These are phyloP conservation scores for Schizothorax lantsangensis DNA, from an alignment of 2,797 vertebrate genomes.

Conservation along the genomic window DNA sequence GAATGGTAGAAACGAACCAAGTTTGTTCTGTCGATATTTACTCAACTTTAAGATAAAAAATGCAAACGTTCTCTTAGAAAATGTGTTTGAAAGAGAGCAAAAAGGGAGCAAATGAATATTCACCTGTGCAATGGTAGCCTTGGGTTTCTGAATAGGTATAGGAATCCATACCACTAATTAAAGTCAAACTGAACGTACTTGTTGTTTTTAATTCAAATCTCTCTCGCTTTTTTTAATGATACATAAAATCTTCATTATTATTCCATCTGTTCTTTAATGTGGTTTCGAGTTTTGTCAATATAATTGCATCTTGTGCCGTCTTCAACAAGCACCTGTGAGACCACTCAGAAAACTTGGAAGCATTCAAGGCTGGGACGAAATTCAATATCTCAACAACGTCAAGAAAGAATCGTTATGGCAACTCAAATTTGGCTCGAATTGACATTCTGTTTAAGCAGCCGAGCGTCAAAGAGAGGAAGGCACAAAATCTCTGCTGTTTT, in stretches of 20 bases:
- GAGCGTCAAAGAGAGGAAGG: slow-evolving; percentile 49
- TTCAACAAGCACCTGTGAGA: slow-evolving; percentile 68
- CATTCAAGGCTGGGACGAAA: slow-evolving; percentile 69
- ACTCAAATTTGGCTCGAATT: slow-evolving; percentile 61
- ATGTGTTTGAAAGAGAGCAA: neutral
- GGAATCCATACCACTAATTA: slow-evolving; percentile 68
- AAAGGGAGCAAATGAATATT: neutral
- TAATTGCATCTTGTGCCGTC: slow-evolving; percentile 59
- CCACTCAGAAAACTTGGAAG: slow-evolving; percentile 39
- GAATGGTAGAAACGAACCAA: slow-evolving; percentile 21
- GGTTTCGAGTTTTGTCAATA: slow-evolving; percentile 70
- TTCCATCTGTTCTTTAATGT: slow-evolving; percentile 69
- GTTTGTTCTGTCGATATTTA: slow-evolving; percentile 34
- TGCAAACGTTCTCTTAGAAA: slow-evolving; percentile 40
- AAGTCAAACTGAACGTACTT: slow-evolving; percentile 72
- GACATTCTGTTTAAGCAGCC: slow-evolving; percentile 65
- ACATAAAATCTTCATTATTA: slow-evolving; percentile 75
- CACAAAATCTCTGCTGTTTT: slow-evolving; percentile 61
- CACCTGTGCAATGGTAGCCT: slow-evolving; percentile 66
- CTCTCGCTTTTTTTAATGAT: slow-evolving; percentile 58
- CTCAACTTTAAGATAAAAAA: slow-evolving; percentile 38
- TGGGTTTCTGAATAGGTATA: slow-evolving; percentile 63
- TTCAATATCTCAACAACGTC: slow-evolving; percentile 46
- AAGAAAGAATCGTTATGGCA: slow-evolving; percentile 56
- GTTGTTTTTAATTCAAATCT: slow-evolving; percentile 72